These are phyloP conservation scores for Hemithea aestivaria DNA, from an alignment of 2,888 invertebrate species.

Conservation along the genomic window DNA sequence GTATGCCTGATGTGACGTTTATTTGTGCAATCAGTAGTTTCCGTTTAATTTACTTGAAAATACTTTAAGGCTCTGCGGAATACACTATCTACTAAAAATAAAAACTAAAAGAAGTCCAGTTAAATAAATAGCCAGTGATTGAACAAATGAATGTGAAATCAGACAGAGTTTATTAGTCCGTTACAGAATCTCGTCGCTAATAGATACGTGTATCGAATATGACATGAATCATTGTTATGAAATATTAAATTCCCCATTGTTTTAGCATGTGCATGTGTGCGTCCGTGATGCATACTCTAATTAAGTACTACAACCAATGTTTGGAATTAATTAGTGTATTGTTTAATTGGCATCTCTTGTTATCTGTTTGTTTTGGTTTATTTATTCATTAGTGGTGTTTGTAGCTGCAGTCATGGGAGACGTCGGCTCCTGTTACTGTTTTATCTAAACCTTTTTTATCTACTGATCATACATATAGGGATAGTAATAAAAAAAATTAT, in stretches of 20 bases:
- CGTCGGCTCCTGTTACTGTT: slow-evolving; percentile 11
- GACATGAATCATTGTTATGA: slow-evolving; percentile 38
- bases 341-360: slow-evolving; percentile 80
- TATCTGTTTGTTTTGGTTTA: slow-evolving; percentile 78
- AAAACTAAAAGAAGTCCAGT: too few species aligned
- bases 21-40: too few species aligned
- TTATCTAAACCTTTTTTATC: too few species aligned
- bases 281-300: slow-evolving; percentile 64
- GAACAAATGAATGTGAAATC: slow-evolving; percentile 7
- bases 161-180: slow-evolving; percentile 18
- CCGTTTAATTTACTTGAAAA: too few species aligned
- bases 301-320: slow-evolving; percentile 78
- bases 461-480: too few species aligned
- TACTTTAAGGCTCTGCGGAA: too few species aligned
- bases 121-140: too few species aligned
- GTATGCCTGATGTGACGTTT: too few species aligned
- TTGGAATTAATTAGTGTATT: slow-evolving; percentile 80
- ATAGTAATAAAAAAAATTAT: too few species aligned
- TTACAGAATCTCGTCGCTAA: slow-evolving; percentile 20
- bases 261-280: slow-evolving; percentile 30
- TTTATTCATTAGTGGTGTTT: slow-evolving; percentile 77
- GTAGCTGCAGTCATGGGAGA: slow-evolving; percentile 60
- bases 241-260: slow-evolving; percentile 48
- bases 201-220: slow-evolving; percentile 24
- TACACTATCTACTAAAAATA: too few species aligned